phyloP scores from a whole-genome alignment of 2,113 vertebrate species.

The Halcyon malimbica region DNA sequence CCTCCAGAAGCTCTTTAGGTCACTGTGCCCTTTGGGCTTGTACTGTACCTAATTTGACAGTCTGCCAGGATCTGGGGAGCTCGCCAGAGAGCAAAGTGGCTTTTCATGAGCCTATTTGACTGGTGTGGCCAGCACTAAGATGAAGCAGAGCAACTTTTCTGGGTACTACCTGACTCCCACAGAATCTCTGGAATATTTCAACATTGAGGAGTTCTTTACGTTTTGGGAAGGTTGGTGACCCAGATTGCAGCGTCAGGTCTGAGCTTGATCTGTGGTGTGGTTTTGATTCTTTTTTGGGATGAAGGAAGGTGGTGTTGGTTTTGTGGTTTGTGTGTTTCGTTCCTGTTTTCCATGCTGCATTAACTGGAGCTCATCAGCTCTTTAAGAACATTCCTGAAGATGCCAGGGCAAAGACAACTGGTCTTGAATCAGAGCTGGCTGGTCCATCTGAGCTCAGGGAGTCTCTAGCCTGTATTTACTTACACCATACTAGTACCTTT shows the following conservation, averaged over 20 bases:
- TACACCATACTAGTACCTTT: background rate
- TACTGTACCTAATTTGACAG: background rate
- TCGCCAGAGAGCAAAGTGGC: background rate
- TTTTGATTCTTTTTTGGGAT: background rate
- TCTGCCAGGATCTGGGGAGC: background rate
- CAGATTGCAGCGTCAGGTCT: background rate
- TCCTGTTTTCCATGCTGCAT: background rate
- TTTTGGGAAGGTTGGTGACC: background rate
- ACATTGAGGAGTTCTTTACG: background rate
- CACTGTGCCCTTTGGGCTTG: background rate
- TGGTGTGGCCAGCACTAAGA: background rate
- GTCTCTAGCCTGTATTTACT: background rate
- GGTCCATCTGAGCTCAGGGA: background rate
- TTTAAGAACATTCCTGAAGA: background rate
- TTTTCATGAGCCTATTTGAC: background rate
- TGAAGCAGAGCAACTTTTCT: background rate
- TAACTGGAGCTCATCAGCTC: background rate
- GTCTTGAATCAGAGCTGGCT: background rate
- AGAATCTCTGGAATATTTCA: background rate
- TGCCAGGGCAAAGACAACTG: background rate
- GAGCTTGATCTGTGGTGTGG: background rate
- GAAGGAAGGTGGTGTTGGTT: background rate
- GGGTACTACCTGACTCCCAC: background rate
- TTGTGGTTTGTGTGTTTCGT: background rate
- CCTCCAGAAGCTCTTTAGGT: background rate